phyloP scores from a whole-genome alignment of 2,797 vertebrate species.

The Ceryle rudis region DNA sequence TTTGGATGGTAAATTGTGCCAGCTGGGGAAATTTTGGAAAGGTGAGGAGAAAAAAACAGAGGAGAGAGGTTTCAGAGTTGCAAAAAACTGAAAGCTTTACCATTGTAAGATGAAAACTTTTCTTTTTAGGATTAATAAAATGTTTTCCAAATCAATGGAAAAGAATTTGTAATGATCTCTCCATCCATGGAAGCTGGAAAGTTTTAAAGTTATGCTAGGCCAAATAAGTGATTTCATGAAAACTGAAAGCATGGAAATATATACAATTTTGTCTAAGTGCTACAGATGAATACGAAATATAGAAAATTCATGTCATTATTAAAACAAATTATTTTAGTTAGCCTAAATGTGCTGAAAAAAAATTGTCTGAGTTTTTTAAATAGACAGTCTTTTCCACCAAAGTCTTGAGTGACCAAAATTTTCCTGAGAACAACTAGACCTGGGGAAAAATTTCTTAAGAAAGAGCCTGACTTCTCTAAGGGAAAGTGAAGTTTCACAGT shows the following conservation, averaged over 20 bases:
- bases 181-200: constrained; percentile 17
- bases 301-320: neutral
- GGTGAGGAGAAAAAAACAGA: neutral
- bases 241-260: constrained; percentile 36
- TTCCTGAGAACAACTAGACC: neutral
- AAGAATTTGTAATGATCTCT: constrained; percentile 17
- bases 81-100: neutral
- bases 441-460: neutral
- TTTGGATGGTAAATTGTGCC: neutral
- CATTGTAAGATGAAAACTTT: neutral
- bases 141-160: neutral
- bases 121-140: neutral
- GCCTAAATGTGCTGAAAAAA: neutral
- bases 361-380: neutral
- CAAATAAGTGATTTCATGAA: constrained; percentile 56
- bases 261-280: neutral
- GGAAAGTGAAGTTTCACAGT: neutral
- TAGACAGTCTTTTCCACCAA: neutral
- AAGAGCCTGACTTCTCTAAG: neutral
- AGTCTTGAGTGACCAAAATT: neutral
- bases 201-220: neutral
- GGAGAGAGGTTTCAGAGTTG: neutral
- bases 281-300: neutral
- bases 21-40: neutral
- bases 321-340: neutral